Base-by-base conservation (phyloP, 2,797 vertebrate species). In the Heliangelus exortis region DNA sequence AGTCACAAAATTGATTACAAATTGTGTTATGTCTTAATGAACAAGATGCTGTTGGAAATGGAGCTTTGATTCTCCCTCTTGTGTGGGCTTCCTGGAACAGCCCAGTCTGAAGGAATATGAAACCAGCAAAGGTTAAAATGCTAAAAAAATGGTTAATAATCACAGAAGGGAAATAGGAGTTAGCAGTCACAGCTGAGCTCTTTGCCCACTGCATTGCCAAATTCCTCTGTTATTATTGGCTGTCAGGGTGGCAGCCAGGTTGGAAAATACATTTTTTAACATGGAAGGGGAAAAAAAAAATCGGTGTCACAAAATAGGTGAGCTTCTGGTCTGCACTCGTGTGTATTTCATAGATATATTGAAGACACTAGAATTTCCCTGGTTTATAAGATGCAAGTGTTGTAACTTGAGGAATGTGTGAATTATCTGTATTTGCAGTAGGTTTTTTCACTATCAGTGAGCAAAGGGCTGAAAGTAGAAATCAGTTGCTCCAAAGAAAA, bases 111-210 rank as follows among this genome's bases (percentile, higher is more conserved):
- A 31, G 45, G 10, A 3, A 48, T 54, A 2, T 10, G 25, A 31
- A 81, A 74, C 34, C 28, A 61, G 29, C 61, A 43, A 10, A 28
- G 23, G 20, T 4, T 5, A 43, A 43, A 36, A 39, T 3, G 13
- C 7, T 33, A 4, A 45, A 16, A 16, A 6, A 57, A 7, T 4
- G 6, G 19, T 45, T 29, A 7, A n/a, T 73, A n/a, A 21, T 1
- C 1, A 3, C 7, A 10, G 53, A 28, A 61, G n/a, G 7, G 5
- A 22, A 13, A 4, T 5, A 1, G 1, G 36, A 28, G 41, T 59
- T 12, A 21, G 25, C 66, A 3, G 3, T 43, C 41, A 2, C 54
- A 7, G n/a, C 4, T 17, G 31, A 14, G 7, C 36, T 55, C 50
- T 20, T 5, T 31, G 9, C 8, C 34, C 28, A 5, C 31, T 15